A percentile compares a stretch with the other conserved stretches of the same genome.
Evolutionary conservation across 2,113 vertebrate species (phyloP).

Genomic region (Ariopsis seemanni): DNA sequence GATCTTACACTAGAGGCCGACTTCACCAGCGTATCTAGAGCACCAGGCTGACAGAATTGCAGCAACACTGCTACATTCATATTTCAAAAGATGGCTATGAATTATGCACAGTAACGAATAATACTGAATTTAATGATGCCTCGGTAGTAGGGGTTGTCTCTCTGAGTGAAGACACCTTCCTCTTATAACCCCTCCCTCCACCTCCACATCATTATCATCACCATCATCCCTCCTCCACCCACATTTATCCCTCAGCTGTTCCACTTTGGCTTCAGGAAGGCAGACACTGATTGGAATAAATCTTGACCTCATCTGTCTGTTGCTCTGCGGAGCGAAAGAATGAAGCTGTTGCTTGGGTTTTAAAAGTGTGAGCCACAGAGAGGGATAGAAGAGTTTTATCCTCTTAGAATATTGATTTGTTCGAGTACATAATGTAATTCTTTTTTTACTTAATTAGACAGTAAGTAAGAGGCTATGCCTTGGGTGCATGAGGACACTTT

Average conservation of each 20-base stretch:
- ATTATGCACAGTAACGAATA: slow-evolving; percentile 87
- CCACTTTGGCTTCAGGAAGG: slow-evolving; percentile 63
- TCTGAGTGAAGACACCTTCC: slow-evolving; percentile 73
- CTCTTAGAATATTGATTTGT: slow-evolving; percentile 76
- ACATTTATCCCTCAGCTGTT: slow-evolving; percentile 58
- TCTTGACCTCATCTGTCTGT: slow-evolving; percentile 71
- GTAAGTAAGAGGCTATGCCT: slow-evolving; percentile 56
- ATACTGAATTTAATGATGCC: slow-evolving; percentile 89
- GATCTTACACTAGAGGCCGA: slow-evolving; percentile 54
- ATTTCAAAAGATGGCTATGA: slow-evolving; percentile 87
- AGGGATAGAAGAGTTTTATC: slow-evolving; percentile 61
- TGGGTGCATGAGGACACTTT: slow-evolving; percentile 64
- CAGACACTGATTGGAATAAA: slow-evolving; percentile 71
- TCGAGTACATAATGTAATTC: slow-evolving; percentile 72
- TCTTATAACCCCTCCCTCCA: slow-evolving; percentile 2
- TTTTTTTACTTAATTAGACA: slow-evolving; percentile 56
- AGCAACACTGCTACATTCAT: slow-evolving; percentile 81
- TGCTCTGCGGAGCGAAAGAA: slow-evolving; percentile 61
- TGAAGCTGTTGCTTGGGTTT: slow-evolving; percentile 63
- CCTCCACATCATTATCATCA: neutral
- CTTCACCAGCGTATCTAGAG: slow-evolving; percentile 58
- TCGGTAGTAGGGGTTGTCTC: slow-evolving; percentile 72
- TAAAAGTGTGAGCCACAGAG: slow-evolving; percentile 57
- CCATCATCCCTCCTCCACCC: neutral
- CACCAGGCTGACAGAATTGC: slow-evolving; percentile 63